Evolutionary conservation across 2,888 invertebrate genomes (phyloP).

Genomic region (Dynastes tityus): DNA sequence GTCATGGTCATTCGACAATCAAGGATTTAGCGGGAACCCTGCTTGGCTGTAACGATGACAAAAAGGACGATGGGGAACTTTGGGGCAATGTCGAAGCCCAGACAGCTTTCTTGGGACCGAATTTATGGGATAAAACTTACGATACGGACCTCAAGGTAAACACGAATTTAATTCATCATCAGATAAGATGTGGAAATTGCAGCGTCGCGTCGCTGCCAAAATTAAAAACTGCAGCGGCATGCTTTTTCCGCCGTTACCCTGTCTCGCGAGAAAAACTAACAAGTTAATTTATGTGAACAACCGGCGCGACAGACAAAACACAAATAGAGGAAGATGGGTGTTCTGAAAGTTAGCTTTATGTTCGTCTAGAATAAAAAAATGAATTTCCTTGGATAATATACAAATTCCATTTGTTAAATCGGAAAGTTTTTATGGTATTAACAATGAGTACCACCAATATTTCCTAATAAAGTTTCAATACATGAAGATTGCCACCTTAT

Average conservation of each 20-base stretch:
- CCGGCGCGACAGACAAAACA: no score
- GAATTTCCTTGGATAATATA: no score
- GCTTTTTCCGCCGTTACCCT: background rate
- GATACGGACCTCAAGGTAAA: constrained; percentile 96
- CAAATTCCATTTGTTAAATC: no score
- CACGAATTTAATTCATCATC: constrained; percentile 22
- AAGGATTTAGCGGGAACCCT: constrained; percentile 69
- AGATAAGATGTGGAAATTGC: background rate
- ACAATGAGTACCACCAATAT: no score
- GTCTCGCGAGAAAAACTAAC: background rate
- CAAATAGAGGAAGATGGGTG: no score
- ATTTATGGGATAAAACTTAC: constrained; percentile 96
- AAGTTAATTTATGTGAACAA: background rate
- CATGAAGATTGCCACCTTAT: no score
- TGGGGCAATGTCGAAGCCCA: constrained; percentile 92
- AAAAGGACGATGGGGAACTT: constrained; percentile 88
- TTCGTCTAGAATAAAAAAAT: no score
- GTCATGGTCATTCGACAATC: constrained; percentile 69
- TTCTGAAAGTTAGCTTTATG: no score
- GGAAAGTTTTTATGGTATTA: no score
- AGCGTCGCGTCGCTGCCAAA: background rate
- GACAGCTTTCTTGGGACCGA: constrained; percentile 96
- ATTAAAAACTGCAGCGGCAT: background rate
- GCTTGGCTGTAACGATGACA: constrained; percentile 79
- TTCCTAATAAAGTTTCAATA: no score